Evolutionary conservation across 2,113 vertebrate genomes (phyloP).

Genomic region (Brevimyrus niger): DNA sequence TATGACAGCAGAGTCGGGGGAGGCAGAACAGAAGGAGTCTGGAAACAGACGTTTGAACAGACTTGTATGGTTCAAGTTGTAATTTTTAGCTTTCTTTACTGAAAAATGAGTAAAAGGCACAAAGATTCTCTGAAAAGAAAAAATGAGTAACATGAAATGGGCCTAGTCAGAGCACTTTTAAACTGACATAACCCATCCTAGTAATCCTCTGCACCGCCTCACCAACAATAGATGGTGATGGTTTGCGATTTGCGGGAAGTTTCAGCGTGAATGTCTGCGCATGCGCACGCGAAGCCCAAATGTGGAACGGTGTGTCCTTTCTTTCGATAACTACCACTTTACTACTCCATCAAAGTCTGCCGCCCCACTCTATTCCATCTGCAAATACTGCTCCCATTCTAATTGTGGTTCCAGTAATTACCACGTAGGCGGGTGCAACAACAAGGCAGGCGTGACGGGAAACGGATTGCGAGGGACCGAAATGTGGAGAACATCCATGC

Average conservation of each 20-base stretch:
- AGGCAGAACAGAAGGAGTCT: not conserved
- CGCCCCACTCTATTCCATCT: conserved; percentile 21
- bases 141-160: not conserved
- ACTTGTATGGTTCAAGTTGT: not conserved
- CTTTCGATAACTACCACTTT: conserved; percentile 19
- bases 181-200: not conserved
- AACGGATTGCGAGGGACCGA: not conserved
- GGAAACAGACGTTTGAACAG: not conserved
- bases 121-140: not conserved
- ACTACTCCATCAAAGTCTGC: conserved; percentile 21
- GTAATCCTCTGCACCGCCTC: not conserved
- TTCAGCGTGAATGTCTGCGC: not conserved
- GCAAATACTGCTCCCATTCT: conserved; percentile 21
- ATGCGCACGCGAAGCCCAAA: not conserved
- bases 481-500: conserved; percentile 10
- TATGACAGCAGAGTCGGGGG: not conserved
- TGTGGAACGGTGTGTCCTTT: conserved; percentile 14
- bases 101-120: not conserved
- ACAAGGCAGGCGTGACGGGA: conserved; percentile 10
- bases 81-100: not conserved
- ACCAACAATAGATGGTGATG: conserved; percentile 9
- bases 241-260: not conserved
- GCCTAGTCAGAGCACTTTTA: not conserved
- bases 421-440: conserved; percentile 17
- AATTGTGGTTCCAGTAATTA: conserved; percentile 39